phyloP scores from a whole-genome alignment of 2,888 invertebrate genomes.

The Spodoptera exigua region DNA sequence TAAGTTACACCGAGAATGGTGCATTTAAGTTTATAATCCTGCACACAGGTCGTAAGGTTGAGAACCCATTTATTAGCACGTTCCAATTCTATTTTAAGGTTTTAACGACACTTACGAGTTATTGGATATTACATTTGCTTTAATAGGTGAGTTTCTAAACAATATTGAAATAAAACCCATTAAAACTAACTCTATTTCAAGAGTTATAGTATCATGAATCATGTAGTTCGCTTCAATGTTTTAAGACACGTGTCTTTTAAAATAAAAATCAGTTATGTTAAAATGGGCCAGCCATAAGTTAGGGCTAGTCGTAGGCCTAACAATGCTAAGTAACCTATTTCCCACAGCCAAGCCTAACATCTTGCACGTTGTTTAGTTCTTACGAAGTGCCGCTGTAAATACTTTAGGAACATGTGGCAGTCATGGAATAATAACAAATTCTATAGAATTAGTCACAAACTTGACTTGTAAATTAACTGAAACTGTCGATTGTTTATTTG shows the following conservation, averaged over 20 bases:
- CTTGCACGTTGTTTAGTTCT: conserved; percentile 16
- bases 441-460: conserved; percentile 19
- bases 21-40: conserved; percentile 12
- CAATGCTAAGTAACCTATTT: conserved; percentile 35
- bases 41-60: not conserved
- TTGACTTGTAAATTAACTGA: conserved; percentile 7
- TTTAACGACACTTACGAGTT: not conserved
- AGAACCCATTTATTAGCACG: conserved; percentile 6
- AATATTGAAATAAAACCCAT: too few species aligned
- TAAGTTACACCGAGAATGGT: not conserved
- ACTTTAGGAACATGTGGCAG: conserved; percentile 18
- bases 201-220: too few species aligned
- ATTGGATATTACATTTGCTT: not conserved
- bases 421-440: conserved; percentile 6
- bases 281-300: too few species aligned
- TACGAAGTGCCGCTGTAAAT: conserved; percentile 8
- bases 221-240: too few species aligned
- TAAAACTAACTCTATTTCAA: too few species aligned
- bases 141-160: not conserved
- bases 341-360: conserved; percentile 39
- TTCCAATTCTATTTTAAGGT: conserved; percentile 15
- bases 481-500: conserved; percentile 24
- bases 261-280: too few species aligned
- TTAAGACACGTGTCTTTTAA: too few species aligned
- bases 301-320: conserved; percentile 1